Evolutionary conservation across 2,797 vertebrate genomes (phyloP).

Genomic region (Labeo calbasu): DNA sequence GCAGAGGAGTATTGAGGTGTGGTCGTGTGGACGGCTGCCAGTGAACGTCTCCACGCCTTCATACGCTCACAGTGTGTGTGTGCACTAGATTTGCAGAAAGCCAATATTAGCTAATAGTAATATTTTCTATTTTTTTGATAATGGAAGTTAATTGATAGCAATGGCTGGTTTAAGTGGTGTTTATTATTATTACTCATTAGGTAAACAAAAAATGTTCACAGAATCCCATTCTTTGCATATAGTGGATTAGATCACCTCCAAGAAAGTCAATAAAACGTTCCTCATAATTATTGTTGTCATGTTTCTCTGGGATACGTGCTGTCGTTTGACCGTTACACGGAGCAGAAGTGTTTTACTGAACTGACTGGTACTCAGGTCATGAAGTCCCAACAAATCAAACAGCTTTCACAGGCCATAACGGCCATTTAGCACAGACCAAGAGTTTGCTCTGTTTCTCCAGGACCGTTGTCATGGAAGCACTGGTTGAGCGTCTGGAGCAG

Average conservation of each 20-base stretch:
- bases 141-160: neutral
- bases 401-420: neutral
- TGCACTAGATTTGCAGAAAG: conserved; percentile 9
- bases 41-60: neutral
- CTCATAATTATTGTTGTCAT: neutral
- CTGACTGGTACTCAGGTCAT: conserved; percentile 22
- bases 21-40: conserved; percentile 33
- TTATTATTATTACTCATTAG: too few relatives aligned
- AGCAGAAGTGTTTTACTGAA: conserved; percentile 12
- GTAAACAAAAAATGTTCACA: too few relatives aligned
- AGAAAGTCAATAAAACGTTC: neutral
- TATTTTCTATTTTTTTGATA: neutral
- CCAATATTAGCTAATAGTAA: neutral
- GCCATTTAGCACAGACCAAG: neutral
- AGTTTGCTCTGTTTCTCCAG: conserved; percentile 52
- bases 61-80: neutral
- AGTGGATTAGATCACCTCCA: neutral
- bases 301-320: conserved; percentile 1
- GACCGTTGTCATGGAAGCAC: conserved; percentile 75
- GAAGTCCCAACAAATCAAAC: conserved; percentile 24
- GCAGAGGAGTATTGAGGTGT: conserved; percentile 33
- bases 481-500: conserved; percentile 90
- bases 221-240: neutral
- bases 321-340: neutral
- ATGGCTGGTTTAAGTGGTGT: neutral